phyloP scores from a whole-genome alignment of 2,888 invertebrate species.

The Microplitis deprimator region DNA sequence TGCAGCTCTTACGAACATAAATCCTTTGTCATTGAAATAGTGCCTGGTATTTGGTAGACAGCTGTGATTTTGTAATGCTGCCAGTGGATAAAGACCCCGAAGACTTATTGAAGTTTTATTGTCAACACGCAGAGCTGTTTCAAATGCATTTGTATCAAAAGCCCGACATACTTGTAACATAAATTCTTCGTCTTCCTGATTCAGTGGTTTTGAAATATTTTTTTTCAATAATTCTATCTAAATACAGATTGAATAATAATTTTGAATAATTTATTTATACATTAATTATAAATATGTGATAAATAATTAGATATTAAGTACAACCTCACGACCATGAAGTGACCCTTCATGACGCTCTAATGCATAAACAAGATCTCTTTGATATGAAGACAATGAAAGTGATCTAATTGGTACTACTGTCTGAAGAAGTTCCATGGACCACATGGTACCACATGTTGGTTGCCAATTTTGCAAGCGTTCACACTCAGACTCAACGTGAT shows the following conservation, averaged over 20 bases:
- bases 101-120: slow-evolving; percentile 70
- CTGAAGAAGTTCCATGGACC: slow-evolving; percentile 67
- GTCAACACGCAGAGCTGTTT: slow-evolving; percentile 73
- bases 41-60: slow-evolving; percentile 80
- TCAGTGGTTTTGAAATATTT: slow-evolving; percentile 72
- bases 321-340: slow-evolving; percentile 75
- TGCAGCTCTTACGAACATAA: slow-evolving; percentile 77
- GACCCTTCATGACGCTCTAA: slow-evolving; percentile 74
- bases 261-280: background rate
- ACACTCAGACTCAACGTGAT: slow-evolving; percentile 78
- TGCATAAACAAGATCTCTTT: slow-evolving; percentile 73
- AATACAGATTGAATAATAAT: background rate
- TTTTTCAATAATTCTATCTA: slow-evolving; percentile 73
- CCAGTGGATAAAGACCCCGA: slow-evolving; percentile 79
- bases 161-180: slow-evolving; percentile 76
- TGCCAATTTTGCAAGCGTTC: slow-evolving; percentile 75
- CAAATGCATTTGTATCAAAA: slow-evolving; percentile 81
- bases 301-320: background rate
- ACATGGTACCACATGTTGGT: slow-evolving; percentile 69
- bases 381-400: slow-evolving; percentile 69
- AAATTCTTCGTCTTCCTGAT: slow-evolving; percentile 74
- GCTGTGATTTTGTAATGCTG: slow-evolving; percentile 80
- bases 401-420: slow-evolving; percentile 72
- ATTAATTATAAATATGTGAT: background rate
- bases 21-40: slow-evolving; percentile 74